Evolutionary conservation across 1,140 invertebrate species (phyloP), one percentile per base, ranked within the genome.

Genomic region (Drosophila sp.): DNA sequence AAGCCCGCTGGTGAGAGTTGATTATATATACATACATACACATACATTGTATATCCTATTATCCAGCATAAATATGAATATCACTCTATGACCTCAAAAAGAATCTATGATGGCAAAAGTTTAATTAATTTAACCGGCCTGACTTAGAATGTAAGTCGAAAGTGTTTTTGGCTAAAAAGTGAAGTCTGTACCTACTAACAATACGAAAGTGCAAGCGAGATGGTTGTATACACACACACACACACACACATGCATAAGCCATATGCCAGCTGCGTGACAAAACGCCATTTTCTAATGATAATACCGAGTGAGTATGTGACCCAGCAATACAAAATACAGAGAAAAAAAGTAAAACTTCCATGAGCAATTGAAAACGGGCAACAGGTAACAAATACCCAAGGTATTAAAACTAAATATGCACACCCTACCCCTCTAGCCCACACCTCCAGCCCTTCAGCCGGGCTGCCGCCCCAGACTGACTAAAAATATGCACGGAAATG

Each of bases 201-300:
- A 17, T 47, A 23, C 11, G 54, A 32, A 29, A 56, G 72, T 57
- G 50, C 56, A 66, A 70, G 68, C 10, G 67, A 75, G 72, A 78
- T 71, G 25, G 67, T 67, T 10, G 25, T 44, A 60, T 58, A 57
- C 67, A 72, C 23, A 35, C 58, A 35, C 33, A 44, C 41, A 44
- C 44, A 23, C 4, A 23, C 44, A 47, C 17, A 47, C 23, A 50
- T 40, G 54, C 33, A 11, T n/a, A 61, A 4, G 72, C 38, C 77
- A 79, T 74, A 63, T n/a, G 58, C 47, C 61, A 57, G 79, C 86
- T 90, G 86, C 86, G 86, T 90, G 86, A 90, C 86, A 90, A 90
- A 90, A 86, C 77, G 86, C 86, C 86, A 90, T 90, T 90, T 90
- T 90, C 82, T 90, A 90, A 90, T 90, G 86, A 90, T 90, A 90